Evolutionary conservation across 1,140 invertebrate species (phyloP), one percentile per base, ranked within the genome.

Genomic region (Drosophila dunni): DNA sequence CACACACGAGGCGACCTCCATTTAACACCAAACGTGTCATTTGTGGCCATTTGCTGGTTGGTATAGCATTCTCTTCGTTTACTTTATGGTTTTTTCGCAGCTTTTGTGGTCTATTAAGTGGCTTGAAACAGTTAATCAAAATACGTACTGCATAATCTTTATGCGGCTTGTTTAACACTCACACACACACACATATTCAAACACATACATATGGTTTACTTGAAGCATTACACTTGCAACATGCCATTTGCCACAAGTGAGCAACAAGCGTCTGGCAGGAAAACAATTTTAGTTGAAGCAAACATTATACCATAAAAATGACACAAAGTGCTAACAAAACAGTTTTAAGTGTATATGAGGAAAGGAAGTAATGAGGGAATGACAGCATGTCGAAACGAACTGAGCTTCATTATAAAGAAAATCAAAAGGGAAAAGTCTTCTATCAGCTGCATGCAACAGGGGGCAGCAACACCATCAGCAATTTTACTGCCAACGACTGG

Each of bases 21-120:
- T 88, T 89, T 88, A 88, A 88, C 84, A 88, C 83, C 83, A 89
- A 88, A 88, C 83, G 83, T 88, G 83, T 89, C 83, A 88, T 88
- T 88, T 88, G 83, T 80, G 83, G 84, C 80, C 80, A 88, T 88
- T 88, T 89, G 77, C 63, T 66, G 72, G 73, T 70, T 69, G 75
- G 40, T 68, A 45, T 57, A 44, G 51, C 36, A 56, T 42, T 45
- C 36, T 40, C 51, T 67, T 45, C 10, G 29, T 45, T 48, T 68
- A 63, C 66, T 83, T 83, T 83, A 80, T 68, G 83, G 75, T 46
- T 54, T 75, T 29, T 83, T 80, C 48, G 64, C 80, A 80, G 84
- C 80, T 88, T 88, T 88, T 88, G 83, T 69, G 83, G 83, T 88
- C 83, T 89, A 89, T 88, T 89, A 88, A 89, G 84, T 89, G 84